Evolutionary conservation across 2,888 invertebrate species (phyloP), one percentile per base, ranked within the genome.

Genomic region (Scaeva pyrastri): DNA sequence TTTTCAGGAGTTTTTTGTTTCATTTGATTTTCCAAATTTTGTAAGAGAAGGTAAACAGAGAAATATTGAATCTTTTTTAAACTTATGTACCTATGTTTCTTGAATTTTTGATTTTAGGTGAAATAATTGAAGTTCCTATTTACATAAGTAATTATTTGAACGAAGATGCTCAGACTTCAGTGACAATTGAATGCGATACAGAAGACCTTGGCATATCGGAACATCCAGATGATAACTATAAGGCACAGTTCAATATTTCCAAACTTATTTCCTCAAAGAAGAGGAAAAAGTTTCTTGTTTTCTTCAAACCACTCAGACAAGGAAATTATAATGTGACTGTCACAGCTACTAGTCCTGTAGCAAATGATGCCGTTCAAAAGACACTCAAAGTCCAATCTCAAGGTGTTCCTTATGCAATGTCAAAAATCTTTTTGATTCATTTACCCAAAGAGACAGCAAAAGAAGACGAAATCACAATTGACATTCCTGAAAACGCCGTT

Each of bases 91-190:
- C 12, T 12, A 3, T 0, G 2, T 6, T 2, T 11, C 2, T 2
- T 39, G 0, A 14, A 12, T 36, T 55, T 8, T 55, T 2, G n/a
- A 48, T 48, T 74, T 7, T 11, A 88, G 88, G 71, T 26, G 97
- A 97, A 93, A 94, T 95, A 62, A 93, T 97, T 62, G 95, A 95
- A 0, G 93, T 97, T 76, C 95, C 96, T 78, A 94, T 95, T 41
- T 94, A 95, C 5, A 94, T 96, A 4, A 96, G 95, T 91, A 97
- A 97, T 91, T 96, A 96, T 90, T 93, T 95, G 93, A 93, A 94
- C 62, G 93, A 94, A 88, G 95, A 95, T 88, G 90, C 95, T 1
- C 92, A 91, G 71, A 95, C 95, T 0, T 94, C 95, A 80, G 94
- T 97, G 0, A 95, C 95, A 0, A 90, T 96, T 77, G 94, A 95